Conservation (phyloP, 2,888 invertebrate genomes). For the Drosophila longiperda region DNA sequence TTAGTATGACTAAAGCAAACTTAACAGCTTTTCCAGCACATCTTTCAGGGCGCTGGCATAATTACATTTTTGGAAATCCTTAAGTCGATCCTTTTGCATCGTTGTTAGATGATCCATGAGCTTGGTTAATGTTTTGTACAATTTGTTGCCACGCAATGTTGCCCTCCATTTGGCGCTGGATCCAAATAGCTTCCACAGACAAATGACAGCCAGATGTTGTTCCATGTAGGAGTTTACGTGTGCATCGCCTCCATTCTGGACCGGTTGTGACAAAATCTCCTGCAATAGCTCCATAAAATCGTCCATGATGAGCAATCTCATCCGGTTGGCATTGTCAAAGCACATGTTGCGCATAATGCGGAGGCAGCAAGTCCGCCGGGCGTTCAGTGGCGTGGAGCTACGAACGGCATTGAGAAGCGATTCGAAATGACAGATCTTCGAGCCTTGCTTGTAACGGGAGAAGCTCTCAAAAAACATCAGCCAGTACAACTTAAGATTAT, state of each 20-base stretch:
- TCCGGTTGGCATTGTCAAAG: slow-evolving; percentile 78
- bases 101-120: slow-evolving; percentile 61
- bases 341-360: slow-evolving; percentile 84
- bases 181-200: slow-evolving; percentile 82
- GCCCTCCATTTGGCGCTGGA: slow-evolving; percentile 81
- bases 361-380: slow-evolving; percentile 70
- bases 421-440: slow-evolving; percentile 73
- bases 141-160: slow-evolving; percentile 76
- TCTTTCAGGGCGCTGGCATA: slow-evolving; percentile 35
- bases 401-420: slow-evolving; percentile 71
- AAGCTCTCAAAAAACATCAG: slow-evolving; percentile 83
- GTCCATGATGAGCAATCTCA: slow-evolving; percentile 68
- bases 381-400: slow-evolving; percentile 48
- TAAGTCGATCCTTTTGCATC: slow-evolving; percentile 35
- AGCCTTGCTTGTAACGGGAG: slow-evolving; percentile 82
- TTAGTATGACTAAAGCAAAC: slow-evolving; percentile 25
- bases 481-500: slow-evolving; percentile 74
- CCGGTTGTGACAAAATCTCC: slow-evolving; percentile 61
- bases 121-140: slow-evolving; percentile 67
- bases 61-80: slow-evolving; percentile 22
- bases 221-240: slow-evolving; percentile 69
- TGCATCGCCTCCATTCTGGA: slow-evolving; percentile 5
- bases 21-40: slow-evolving; percentile 26
- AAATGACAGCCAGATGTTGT: slow-evolving; percentile 72
- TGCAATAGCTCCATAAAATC: slow-evolving; percentile 72